Base-by-base conservation (phyloP, 2,888 invertebrate genomes). In the Brenthis ino region DNA sequence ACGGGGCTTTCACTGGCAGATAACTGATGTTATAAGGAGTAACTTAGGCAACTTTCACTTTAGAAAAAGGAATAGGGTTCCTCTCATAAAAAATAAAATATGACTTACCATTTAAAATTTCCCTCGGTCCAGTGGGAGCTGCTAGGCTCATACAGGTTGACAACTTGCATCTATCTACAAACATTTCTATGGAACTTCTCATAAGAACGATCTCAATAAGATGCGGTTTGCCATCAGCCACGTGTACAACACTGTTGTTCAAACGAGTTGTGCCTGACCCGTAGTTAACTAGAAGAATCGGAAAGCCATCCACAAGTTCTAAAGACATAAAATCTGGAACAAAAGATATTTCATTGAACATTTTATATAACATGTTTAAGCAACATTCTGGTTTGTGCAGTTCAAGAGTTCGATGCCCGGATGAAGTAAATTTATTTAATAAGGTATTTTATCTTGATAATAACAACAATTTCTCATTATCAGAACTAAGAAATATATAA, bases 151-250 rank as follows among this genome's bases (percentile, higher is more conserved):
- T 94, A 77, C 96, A 96, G 0, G 95, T 94, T 0, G 95, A 95
- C 68, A 95, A 85, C 63, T 94, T 94, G 80, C 96, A 96, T 75
- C 95, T 94, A 82, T 97, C 97, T 13, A 97, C 96, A 57, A 96
- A 95, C 94, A 97, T 94, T 80, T 96, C 96, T 53, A 97, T 95
- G 63, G 93, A 94, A 47, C 92, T 90, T 74, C 88, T 89, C 85
- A 94, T 94, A 28, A 95, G 94, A 20, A 95, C 94, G 16, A 99
- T 96, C 77, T 98, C 97, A 76, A 99, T 95, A 64, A 96, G 94
- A 86, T 99, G 99, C 79, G 96, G 96, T 76, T 96, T 95, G 1
- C 98, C 98, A 79, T 98, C 97, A 58, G 96, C 95, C 37, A 99
- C 91, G 77, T 95, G 95, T 24, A 96, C 95, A 33, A 95, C 94